Conservation (phyloP, 2,113 vertebrate species). For the Gymnorhina tibicen region DNA sequence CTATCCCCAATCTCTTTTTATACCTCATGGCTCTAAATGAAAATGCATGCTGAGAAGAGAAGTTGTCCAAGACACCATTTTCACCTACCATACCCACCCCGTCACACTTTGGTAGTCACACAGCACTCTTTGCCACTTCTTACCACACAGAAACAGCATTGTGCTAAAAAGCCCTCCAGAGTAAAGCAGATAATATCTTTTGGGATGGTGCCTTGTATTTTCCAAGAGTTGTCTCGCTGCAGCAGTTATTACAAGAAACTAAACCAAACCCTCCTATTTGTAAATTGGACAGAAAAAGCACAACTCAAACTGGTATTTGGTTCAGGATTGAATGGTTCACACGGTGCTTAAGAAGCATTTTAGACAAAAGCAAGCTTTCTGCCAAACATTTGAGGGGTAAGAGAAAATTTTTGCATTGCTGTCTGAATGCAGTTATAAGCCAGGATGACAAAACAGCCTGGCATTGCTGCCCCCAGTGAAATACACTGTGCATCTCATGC, state of each 20-base stretch:
- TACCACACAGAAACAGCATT: not conserved
- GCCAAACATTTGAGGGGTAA: conserved; percentile 16
- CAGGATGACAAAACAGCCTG: not conserved
- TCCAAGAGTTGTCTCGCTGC: not conserved
- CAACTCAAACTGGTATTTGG: not conserved
- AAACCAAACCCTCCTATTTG: conserved; percentile 32
- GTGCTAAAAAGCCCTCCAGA: conserved; percentile 24
- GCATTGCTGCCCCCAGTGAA: not conserved
- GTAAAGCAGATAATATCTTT: conserved; percentile 35
- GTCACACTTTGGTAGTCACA: not conserved
- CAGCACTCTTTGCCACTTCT: not conserved
- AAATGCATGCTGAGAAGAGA: not conserved
- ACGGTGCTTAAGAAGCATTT: conserved; percentile 29
- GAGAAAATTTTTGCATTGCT: conserved; percentile 20
- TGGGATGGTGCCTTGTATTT: conserved; percentile 27
- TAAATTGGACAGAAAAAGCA: conserved; percentile 37
- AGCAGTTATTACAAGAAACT: conserved; percentile 20
- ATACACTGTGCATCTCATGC: not conserved
- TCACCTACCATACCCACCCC: not conserved
- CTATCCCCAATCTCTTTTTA: not conserved
- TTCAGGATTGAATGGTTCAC: conserved; percentile 2
- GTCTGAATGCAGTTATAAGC: not conserved
- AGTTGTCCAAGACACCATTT: not conserved
- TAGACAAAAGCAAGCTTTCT: conserved; percentile 51
- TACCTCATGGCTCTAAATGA: not conserved